Evolutionary conservation across 1,140 invertebrate species (phyloP), one percentile per base, ranked within the genome.

Genomic region (Drosophila baimaii): DNA sequence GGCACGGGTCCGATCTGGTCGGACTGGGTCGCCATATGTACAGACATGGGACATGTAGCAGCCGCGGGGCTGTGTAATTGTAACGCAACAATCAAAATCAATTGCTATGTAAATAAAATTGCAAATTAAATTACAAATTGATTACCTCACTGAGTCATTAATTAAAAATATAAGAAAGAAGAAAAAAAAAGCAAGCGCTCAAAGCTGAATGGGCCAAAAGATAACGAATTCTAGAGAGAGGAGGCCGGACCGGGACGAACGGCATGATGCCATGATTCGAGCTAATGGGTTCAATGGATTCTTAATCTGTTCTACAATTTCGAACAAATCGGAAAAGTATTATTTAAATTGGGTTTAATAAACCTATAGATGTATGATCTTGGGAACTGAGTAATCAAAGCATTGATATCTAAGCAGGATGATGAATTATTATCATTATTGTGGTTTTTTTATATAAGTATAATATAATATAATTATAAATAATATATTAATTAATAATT

Each of bases 91-190:
- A 89, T 89, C 84, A 89, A 89, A 89, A 89, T 89, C 84, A 84
- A 89, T 89, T 88, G 84, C 84, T 73, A 89, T 84, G 80, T 81
- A 89, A 88, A 88, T 84, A 84, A 80, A 78, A 89, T 89, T 84
- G 77, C 74, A 89, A 88, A 88, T 88, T 84, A 89, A 84, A 88
- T 88, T 89, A 89, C 84, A 89, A 89, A 89, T 89, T 89, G 84
- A 89, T 89, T 89, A 89, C 73, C 80, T 80, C 84, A 84, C 84
- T 89, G 81, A 89, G 84, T 89, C 84, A 85, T 89, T 89, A 89
- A 79, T 89, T 83, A 82, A 86, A 79, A 35, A 66, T n/a, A 47
- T n/a, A 58, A 58, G 23, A 63, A 33, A 10, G 21, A 31, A 25
- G 29, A 12, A 8, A 25, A 39, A 12, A 52, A 41, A 66, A 55